phyloP scores from a whole-genome alignment of 2,888 invertebrate species.

The Cepaea hortensis region DNA sequence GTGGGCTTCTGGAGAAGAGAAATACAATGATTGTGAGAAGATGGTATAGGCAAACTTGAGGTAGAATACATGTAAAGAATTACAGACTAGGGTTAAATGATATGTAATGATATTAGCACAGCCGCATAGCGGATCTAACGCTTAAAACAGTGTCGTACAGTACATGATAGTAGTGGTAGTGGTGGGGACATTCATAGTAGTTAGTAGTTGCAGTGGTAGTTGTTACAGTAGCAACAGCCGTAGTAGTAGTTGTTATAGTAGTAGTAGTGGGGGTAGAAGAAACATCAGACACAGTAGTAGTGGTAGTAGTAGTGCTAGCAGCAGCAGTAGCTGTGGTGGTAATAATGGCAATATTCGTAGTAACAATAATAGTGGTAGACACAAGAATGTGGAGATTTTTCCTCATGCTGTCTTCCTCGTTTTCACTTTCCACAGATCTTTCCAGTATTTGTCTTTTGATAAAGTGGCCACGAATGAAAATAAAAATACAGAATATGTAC shows the following conservation, averaged over 20 bases:
- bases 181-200: background rate
- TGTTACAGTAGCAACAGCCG: background rate
- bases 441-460: no score
- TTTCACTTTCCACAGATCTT: no score
- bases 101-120: no score
- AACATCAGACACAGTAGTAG: background rate
- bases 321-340: background rate
- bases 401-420: no score
- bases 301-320: background rate
- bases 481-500: no score
- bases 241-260: background rate
- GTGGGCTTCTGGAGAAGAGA: slow-evolving; percentile 28
- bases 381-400: no score
- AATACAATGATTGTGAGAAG: background rate
- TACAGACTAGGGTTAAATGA: no score
- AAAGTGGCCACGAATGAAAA: no score
- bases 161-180: background rate
- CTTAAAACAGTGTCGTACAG: background rate
- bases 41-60: background rate
- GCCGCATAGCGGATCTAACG: no score
- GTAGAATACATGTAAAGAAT: no score
- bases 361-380: background rate
- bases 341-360: background rate
- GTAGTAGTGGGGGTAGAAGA: background rate
- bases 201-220: background rate